A percentile compares a stretch with the other conserved stretches of the same genome.
phyloP scores from a whole-genome alignment of 2,888 invertebrate species.

The Amphiduros pacificus region DNA sequence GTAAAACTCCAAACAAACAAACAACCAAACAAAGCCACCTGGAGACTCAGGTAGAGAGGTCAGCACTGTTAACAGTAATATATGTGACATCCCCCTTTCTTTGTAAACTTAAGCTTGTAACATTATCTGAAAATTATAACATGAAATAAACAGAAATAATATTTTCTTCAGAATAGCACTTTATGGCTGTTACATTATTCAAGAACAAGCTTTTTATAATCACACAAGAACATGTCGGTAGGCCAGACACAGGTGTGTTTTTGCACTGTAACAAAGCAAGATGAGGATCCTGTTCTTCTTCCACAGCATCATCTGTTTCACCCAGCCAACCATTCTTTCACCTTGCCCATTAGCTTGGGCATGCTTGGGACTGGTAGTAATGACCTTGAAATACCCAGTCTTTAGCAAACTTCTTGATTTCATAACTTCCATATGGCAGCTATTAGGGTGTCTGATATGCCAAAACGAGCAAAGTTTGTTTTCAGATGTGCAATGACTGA shows the following conservation, averaged over 20 bases:
- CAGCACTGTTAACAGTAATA: too few species aligned
- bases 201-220: too few species aligned
- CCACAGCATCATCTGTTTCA: constrained; percentile 27
- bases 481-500: constrained; percentile 23
- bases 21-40: too few species aligned
- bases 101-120: too few species aligned
- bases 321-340: constrained; percentile 22
- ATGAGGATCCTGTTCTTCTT: constrained; percentile 22
- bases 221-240: too few species aligned
- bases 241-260: constrained; percentile 28
- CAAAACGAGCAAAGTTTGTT: constrained; percentile 26
- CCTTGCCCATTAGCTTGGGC: constrained; percentile 26
- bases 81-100: too few species aligned
- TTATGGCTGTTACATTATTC: too few species aligned
- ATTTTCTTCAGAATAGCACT: too few species aligned
- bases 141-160: too few species aligned
- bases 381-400: constrained; percentile 19
- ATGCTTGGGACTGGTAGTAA: constrained; percentile 20
- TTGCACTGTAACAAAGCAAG: constrained; percentile 28
- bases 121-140: too few species aligned
- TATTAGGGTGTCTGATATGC: constrained; percentile 26
- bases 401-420: constrained; percentile 18
- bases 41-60: too few species aligned
- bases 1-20: too few species aligned
- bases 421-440: constrained; percentile 23